phyloP scores from a whole-genome alignment of 1,140 invertebrate species.

The Atta colombica region DNA sequence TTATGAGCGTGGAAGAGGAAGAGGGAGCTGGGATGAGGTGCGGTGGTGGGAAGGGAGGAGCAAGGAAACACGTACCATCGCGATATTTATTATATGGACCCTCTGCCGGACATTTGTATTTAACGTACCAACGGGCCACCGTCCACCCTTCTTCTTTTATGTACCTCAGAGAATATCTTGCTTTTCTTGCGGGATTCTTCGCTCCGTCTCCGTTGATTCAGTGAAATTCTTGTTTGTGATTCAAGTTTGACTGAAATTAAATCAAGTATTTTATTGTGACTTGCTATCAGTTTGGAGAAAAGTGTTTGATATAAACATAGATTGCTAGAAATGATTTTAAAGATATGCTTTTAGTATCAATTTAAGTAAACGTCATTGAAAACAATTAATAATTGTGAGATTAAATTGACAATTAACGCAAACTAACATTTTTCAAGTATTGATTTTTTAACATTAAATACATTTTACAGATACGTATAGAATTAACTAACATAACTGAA shows the following conservation, averaged over 20 bases:
- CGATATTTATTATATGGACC: slow-evolving; percentile 85
- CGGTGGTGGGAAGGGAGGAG: slow-evolving; percentile 67
- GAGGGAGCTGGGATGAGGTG: slow-evolving; percentile 80
- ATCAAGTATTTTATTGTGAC: background rate
- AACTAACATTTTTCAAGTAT: background rate
- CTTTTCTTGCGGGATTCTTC: slow-evolving; percentile 14
- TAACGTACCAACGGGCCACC: slow-evolving; percentile 75
- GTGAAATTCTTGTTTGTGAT: background rate
- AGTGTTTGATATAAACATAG: background rate
- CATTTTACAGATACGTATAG: background rate
- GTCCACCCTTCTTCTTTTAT: slow-evolving; percentile 35
- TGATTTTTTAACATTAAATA: background rate
- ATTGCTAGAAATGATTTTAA: slow-evolving; percentile 5
- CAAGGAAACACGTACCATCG: slow-evolving; percentile 78
- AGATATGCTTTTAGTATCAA: background rate
- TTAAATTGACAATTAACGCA: background rate
- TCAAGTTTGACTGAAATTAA: background rate
- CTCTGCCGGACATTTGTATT: slow-evolving; percentile 87
- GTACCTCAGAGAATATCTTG: slow-evolving; percentile 23
- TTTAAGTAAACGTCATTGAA: background rate
- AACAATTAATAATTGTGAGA: background rate
- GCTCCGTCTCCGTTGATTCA: background rate
- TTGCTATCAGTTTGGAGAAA: background rate
- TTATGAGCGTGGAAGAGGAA: slow-evolving; percentile 87
- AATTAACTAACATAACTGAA: background rate